Base-by-base conservation (phyloP, 2,797 vertebrate species). In the Smutsia gigantea region DNA sequence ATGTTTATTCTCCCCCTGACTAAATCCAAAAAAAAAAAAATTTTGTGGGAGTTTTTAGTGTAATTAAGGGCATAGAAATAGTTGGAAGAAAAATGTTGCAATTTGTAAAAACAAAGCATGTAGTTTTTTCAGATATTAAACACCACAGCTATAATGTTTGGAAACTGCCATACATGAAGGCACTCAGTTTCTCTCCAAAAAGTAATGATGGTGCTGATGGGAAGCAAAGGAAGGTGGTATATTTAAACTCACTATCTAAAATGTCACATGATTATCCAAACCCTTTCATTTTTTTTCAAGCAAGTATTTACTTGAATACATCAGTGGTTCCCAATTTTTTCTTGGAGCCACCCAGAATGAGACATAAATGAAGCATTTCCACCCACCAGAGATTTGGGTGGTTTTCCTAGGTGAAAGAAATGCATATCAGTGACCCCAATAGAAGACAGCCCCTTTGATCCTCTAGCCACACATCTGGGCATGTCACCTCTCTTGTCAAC, bases 51-150 rank as follows among this genome's bases (percentile, higher is more conserved):
- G 31, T 29, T 88, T 63, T 86, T 57, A 81, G 34, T 27, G 23
- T 59, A 27, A 42, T 77, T 59, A 84, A 68, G 8, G 7, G 17
- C 1, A 6, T 15, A 82, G 55, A 85, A 49, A 94, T 23, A 68
- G 10, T 31, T 75, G 31, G 79, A 91, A 94, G 25, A 63, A 78
- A 96, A 69, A 51, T 72, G 14, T 78, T 87, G 31, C 71, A 81
- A 87, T 31, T 78, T 94, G 17, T 78, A 89, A 75, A 78, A 87
- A 90, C 19, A 72, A 78, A 90, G 37, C n/a, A 63, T 29, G 82
- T 85, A 79, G 27, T 79, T 59, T 87, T 96, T 93, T 66, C 69
- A 37, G 66, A 93, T 90, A 37, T 68, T 92, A 92, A 95, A 85
- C 55, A 31, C 31, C 12, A 21, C 19, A 46, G n/a, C 37, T 90